phyloP scores from a whole-genome alignment of 2,888 invertebrate species.

The Drosophila demipolita region DNA sequence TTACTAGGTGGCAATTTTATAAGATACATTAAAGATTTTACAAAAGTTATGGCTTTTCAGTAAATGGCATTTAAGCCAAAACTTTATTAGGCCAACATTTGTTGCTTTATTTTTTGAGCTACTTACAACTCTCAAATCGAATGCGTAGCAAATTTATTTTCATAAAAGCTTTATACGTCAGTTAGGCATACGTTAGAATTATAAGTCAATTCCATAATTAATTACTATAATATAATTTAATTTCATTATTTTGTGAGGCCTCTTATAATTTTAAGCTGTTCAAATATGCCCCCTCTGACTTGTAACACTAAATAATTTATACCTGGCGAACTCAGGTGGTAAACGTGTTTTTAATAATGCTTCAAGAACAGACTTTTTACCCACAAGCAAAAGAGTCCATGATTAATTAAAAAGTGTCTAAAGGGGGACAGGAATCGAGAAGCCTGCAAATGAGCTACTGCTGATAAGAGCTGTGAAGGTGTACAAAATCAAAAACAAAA shows the following conservation, averaged over 20 bases:
- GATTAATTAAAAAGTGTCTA: conserved; percentile 65
- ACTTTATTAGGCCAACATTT: not conserved
- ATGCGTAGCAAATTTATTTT: not conserved
- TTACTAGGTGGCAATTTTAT: not conserved
- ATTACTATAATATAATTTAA: not conserved
- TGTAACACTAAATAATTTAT: conserved; percentile 37
- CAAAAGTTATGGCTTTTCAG: not conserved
- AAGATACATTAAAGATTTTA: not conserved
- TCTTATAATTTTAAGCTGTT: not conserved
- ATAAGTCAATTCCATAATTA: not conserved
- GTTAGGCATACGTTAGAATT: not conserved
- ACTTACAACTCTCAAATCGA: not conserved
- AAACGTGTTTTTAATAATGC: conserved; percentile 72
- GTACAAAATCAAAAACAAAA: conserved; percentile 6
- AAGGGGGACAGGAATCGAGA: conserved; percentile 15
- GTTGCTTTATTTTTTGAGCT: not conserved
- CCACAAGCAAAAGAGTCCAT: conserved; percentile 40
- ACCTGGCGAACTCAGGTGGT: conserved; percentile 49
- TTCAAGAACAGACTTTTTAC: conserved; percentile 65
- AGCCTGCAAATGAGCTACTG: conserved; percentile 20
- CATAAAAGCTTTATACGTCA: not conserved
- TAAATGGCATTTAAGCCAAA: not conserved
- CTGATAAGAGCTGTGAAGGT: conserved; percentile 43
- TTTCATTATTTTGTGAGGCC: not conserved
- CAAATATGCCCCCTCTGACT: conserved; percentile 7